Conservation (phyloP, 1,140 invertebrate species). For the Oncopeltus fasciatus region DNA sequence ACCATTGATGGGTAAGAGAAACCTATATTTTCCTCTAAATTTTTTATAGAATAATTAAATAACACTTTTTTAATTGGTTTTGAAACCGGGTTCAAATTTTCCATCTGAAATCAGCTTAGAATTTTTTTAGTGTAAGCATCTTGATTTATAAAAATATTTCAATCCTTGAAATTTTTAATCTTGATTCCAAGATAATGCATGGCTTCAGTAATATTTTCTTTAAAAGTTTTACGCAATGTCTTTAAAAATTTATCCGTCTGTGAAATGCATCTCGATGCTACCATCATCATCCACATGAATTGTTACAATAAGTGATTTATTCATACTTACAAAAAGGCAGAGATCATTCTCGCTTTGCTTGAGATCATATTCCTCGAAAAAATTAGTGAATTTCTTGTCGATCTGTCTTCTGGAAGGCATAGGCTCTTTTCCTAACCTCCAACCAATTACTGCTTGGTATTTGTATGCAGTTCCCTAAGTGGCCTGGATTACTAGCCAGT, state of each 20-base stretch:
- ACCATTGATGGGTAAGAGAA: no score
- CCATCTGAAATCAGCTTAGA: conserved; percentile 27
- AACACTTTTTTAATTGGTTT: conserved; percentile 23
- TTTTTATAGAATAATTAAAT: not conserved
- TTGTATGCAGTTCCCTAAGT: no score
- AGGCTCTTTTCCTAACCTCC: no score
- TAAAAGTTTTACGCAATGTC: not conserved
- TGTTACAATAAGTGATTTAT: not conserved
- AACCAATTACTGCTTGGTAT: no score
- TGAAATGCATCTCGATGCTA: not conserved
- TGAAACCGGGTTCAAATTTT: conserved; percentile 28
- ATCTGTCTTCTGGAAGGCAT: no score
- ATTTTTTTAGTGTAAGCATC: conserved; percentile 27
- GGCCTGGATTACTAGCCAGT: no score
- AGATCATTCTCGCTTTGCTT: conserved; percentile 1
- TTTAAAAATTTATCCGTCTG: not conserved
- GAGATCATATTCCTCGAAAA: no score
- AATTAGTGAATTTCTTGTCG: no score
- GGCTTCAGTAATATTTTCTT: not conserved
- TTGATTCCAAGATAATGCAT: conserved; percentile 2
- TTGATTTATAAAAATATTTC: conserved; percentile 25
- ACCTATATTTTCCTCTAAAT: no score
- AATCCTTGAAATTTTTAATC: not conserved
- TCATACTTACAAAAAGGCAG: not conserved
- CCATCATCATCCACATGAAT: not conserved